Evolutionary conservation across 2,797 vertebrate species (phyloP), one percentile per base, ranked within the genome.

Genomic region (Parambassis ranga): DNA sequence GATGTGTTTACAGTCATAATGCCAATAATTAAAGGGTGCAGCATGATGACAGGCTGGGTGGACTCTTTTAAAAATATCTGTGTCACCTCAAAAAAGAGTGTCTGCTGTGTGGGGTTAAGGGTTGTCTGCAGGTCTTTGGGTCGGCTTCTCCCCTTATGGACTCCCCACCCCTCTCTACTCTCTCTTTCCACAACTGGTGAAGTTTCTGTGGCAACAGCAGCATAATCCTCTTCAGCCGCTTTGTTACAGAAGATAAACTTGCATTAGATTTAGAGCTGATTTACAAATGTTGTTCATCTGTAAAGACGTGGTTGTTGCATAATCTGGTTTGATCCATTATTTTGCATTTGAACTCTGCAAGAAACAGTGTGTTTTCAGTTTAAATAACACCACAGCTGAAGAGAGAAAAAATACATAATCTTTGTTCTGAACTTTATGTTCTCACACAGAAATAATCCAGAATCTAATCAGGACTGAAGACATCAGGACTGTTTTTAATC

Each of bases 221-320:
- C 49, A 28, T 90, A 91, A 91, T 88, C 90, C 88, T 62, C 87
- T 88, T 88, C 85, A 87, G 84, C 81, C 47, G 79, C 82, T 86
- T 83, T 85, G 70, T 80, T 65, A 14, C 66, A 77, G 75, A 76
- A 83, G 88, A 85, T 89, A 80, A 80, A 43, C 72, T 72, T 84
- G 82, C 72, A 77, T 85, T 81, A 87, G 65, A 75, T 72, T 51
- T 15, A 65, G 61, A 31, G 65, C 58, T 53, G 52, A 68, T 66
- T 74, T 71, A 61, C 43, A 65, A 65, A 77, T 39, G 41, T n/a
- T 53, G 27, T 22, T 58, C 33, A 65, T 75, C 51, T 65, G 50
- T 30, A 55, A 37, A n/a, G n/a, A n/a, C n/a, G 41, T 70, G 50
- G 50, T 10, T 70, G 65, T 67, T 74, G 28, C 4, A 3, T 75